Base-by-base conservation (phyloP, 1,140 invertebrate genomes). In the Mya arenaria region DNA sequence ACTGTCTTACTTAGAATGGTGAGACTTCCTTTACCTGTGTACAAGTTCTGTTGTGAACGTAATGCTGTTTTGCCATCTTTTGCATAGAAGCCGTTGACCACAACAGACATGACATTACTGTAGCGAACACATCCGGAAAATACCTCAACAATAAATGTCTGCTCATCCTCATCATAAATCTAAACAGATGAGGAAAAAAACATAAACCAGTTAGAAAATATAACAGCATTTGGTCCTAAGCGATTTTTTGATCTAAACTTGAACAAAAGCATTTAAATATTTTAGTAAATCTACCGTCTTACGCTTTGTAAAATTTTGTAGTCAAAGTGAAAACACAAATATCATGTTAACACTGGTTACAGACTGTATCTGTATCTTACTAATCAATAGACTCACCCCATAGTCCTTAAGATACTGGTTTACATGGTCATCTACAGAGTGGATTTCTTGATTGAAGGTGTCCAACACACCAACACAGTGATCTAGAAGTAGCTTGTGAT, bases 121-220 rank as follows among this genome's bases (percentile, higher is more conserved):
- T 92, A 92, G 10, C 90, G 65, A 19, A 90, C 83, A 86, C 89
- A 91, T 4, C 90, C 90, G 41, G 89, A 90, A 74, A 92, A 92
- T 19, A 92, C 91, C 81, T 92, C 92, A 41, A 83, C 86, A 15
- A 92, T 84, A 82, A 92, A 92, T 1, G 84, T 88, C 36, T 87
- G 78, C 72, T 91, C 90, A 80, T 79, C 81, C 56, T 90, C 90
- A 81, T 89, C 86, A 66, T 82, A 71, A 39, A 85, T 83, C 90
- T 91, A n/a, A n/a, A n/a, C n/a, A n/a, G n/a, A n/a, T n/a, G n/a
- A n/a, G n/a, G n/a, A n/a, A n/a, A n/a, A n/a, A n/a, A n/a, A n/a
- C n/a, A n/a, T n/a, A n/a, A n/a, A n/a, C n/a, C n/a, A n/a, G n/a
- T n/a, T n/a, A n/a, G n/a, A n/a, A n/a, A n/a, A n/a, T n/a, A n/a